Evolutionary conservation across 2,888 invertebrate genomes (phyloP), one percentile per base, ranked within the genome.

Genomic region (Caenorhabditis sp.): DNA sequence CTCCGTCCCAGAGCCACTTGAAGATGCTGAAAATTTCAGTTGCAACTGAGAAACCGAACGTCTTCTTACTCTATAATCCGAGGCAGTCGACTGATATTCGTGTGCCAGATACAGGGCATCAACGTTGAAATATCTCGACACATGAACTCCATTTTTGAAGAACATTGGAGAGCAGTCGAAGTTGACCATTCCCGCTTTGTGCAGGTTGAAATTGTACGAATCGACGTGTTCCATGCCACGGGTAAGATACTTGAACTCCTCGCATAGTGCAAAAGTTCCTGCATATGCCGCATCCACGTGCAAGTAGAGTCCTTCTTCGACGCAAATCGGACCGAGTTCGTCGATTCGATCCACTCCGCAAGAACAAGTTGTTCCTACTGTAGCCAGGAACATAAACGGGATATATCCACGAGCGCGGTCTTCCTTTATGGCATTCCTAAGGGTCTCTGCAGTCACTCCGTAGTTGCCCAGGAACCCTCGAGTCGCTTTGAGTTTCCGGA

Each of bases 101-200:
- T 99, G 99, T 89, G 97, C 95, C 80, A 99, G 93, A 92, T 99
- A 99, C 1, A 99, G 94, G 0, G 99, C 98, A 89, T 98, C 97
- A 1, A 99, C 98, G 90, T 98, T 98, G 93, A 99, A 99, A 0
- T 98, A 98, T 82, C 96, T 94, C 92, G 98, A 98, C 1, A 99
- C 94, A 6, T 96, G 95, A 18, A 95, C 95, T 90, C 97, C 96
- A 92, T 97, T 96, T 44, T 84, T 79, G 93, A 93, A 97, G 97
- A 98, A 99, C 96, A 99, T 95, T 1, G 97, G 97, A 0, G 98
- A 98, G 92, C 98, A 99, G 92, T 99, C 99, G 88, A 99, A 99
- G 93, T 98, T 97, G 9, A 98, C 96, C 97, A 99, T 96, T 92
- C 99, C 93, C 97, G 98, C 98, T 92, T 99, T 99, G 76, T 97